Conservation (phyloP, 1,140 invertebrate genomes). For the Bombyx mori region DNA sequence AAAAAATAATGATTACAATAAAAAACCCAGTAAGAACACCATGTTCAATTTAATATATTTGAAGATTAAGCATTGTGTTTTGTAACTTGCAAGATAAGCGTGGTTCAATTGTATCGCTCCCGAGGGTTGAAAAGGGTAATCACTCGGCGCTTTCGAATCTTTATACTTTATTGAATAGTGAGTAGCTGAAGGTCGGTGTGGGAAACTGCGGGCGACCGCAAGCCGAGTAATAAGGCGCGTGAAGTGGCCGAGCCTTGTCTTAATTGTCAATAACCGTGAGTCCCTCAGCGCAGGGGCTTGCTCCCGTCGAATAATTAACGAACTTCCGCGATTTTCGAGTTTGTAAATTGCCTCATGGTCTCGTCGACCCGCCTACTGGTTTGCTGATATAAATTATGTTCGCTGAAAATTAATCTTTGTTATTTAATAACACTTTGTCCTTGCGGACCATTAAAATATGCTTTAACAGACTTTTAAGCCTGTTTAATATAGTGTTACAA, state of each 20-base stretch:
- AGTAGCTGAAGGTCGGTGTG: conserved; percentile 25
- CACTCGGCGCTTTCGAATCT: too few relatives aligned
- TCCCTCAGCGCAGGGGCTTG: conserved; percentile 38
- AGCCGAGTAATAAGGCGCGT: conserved; percentile 44
- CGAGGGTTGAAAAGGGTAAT: too few relatives aligned
- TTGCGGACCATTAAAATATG: conserved; percentile 25
- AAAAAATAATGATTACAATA: too few relatives aligned
- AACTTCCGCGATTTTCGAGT: conserved; percentile 69
- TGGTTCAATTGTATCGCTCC: too few relatives aligned
- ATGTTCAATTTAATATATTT: too few relatives aligned
- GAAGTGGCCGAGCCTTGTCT: conserved; percentile 51
- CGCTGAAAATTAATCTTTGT: conserved; percentile 61
- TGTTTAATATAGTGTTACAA: background rate
- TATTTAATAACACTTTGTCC: conserved; percentile 50
- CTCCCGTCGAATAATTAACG: conserved; percentile 64
- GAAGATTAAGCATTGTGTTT: too few relatives aligned
- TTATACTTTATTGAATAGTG: conserved; percentile 11
- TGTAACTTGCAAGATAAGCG: too few relatives aligned
- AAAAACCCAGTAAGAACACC: too few relatives aligned
- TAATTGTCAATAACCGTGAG: conserved; percentile 68
- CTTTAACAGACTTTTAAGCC: background rate
- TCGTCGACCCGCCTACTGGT: conserved; percentile 57
- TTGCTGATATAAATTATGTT: conserved; percentile 62
- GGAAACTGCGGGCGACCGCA: conserved; percentile 19
- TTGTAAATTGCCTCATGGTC: conserved; percentile 68